Conservation (phyloP, 2,797 vertebrate genomes). For the Euphonia xanthogaster region DNA sequence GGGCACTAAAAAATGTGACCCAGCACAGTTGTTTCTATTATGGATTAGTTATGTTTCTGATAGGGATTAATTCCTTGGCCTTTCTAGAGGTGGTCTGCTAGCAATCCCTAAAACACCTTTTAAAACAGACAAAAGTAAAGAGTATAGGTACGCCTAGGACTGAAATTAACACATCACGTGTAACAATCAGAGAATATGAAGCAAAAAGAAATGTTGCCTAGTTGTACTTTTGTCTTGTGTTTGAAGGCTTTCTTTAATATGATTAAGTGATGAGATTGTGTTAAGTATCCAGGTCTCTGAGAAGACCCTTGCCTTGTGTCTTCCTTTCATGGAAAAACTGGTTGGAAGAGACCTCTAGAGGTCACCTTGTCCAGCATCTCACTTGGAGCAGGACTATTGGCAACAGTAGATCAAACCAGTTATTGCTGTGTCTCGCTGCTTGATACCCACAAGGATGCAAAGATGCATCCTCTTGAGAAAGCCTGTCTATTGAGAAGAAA, state of each 20-base stretch:
- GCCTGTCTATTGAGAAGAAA: not conserved
- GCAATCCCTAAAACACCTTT: not conserved
- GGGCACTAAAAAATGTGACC: not conserved
- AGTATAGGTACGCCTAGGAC: not conserved
- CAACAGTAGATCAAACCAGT: not conserved
- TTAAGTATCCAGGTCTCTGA: not conserved
- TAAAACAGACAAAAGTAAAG: not conserved
- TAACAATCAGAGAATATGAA: not conserved
- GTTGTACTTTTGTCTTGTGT: not conserved
- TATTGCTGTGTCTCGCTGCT: not conserved
- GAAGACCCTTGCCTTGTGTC: not conserved
- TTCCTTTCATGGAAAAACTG: not conserved
- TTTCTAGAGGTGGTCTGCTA: not conserved
- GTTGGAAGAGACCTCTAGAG: not conserved
- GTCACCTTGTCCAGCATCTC: not conserved
- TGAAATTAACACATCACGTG: not conserved
- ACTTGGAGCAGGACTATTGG: not conserved
- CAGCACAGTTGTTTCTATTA: accelerated
- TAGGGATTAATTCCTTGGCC: not conserved
- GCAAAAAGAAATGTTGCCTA: not conserved
- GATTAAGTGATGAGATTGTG: not conserved
- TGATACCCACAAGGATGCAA: not conserved
- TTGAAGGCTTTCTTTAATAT: not conserved
- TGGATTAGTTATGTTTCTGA: not conserved
- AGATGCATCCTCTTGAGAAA: not conserved